Evolutionary conservation across 2,888 invertebrate genomes (phyloP).

Genomic region (Heliconius ethilla): DNA sequence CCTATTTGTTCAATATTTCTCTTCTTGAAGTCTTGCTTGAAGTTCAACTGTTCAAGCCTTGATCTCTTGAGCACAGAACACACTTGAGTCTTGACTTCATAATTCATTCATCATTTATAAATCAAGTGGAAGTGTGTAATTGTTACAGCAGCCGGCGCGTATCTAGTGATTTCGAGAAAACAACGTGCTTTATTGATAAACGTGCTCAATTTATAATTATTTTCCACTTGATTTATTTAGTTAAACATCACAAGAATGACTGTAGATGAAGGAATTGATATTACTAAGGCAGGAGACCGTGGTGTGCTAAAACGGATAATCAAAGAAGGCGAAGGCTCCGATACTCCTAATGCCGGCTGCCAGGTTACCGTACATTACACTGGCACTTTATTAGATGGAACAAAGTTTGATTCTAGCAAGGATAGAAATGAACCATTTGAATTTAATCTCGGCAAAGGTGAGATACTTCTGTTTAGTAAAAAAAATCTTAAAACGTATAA

Average conservation of each 20-base stretch:
- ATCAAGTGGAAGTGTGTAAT: constrained; percentile 13
- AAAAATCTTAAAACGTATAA: neutral
- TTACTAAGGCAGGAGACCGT: constrained; percentile 81
- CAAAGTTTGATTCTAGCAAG: constrained; percentile 95
- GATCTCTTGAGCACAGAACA: too few relatives aligned
- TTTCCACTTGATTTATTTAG: neutral
- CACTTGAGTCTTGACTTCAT: neutral
- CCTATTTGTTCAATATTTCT: constrained; percentile 3
- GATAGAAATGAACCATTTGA: constrained; percentile 92
- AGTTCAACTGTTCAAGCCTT: too few relatives aligned
- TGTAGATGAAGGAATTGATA: constrained; percentile 74
- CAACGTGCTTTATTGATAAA: constrained; percentile 7
- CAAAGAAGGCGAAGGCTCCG: constrained; percentile 88
- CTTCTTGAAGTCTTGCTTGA: neutral
- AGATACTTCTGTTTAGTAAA: neutral
- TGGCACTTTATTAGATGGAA: constrained; percentile 93
- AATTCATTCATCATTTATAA: constrained; percentile 27
- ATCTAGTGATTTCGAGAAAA: constrained; percentile 26
- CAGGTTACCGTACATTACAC: constrained; percentile 91
- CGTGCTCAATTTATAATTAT: constrained; percentile 3
- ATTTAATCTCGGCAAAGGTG: constrained; percentile 93
- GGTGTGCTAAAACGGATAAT: constrained; percentile 90
- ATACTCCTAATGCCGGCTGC: constrained; percentile 86
- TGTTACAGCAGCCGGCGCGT: constrained; percentile 7
- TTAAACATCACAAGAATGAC: constrained; percentile 58